phyloP scores from a whole-genome alignment of 2,113 vertebrate genomes.

The Trinectes maculatus region DNA sequence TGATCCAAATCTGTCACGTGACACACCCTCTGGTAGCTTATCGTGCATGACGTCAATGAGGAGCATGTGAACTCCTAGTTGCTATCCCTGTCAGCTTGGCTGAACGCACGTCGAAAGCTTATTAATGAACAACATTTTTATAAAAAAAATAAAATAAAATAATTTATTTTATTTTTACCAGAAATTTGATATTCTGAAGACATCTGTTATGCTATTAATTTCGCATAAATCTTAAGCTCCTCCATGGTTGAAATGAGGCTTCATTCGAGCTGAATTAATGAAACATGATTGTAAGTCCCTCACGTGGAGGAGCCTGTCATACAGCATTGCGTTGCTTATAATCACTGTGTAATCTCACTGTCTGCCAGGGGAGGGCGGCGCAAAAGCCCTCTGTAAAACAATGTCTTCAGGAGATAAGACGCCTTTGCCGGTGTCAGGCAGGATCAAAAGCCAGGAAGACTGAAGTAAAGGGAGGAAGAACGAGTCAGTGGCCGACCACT shows the following conservation, averaged over 20 bases:
- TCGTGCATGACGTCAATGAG: constrained; percentile 82
- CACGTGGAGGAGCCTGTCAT: constrained; percentile 92
- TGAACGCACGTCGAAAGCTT: constrained; percentile 78
- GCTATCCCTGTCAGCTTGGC: constrained; percentile 80
- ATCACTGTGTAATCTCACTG: constrained; percentile 93
- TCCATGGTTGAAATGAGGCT: constrained; percentile 95
- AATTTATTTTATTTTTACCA: constrained; percentile 81
- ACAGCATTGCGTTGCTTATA: constrained; percentile 94
- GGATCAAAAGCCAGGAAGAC: constrained; percentile 87
- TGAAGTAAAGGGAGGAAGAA: constrained; percentile 73
- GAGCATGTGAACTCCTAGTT: constrained; percentile 83
- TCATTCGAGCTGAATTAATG: constrained; percentile 98
- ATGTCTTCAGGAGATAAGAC: constrained; percentile 93
- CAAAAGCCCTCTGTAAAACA: constrained; percentile 88
- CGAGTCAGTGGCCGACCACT: constrained; percentile 84
- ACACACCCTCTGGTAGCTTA: constrained; percentile 87
- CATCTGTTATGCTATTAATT: constrained; percentile 99
- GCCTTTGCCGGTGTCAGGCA: constrained; percentile 85
- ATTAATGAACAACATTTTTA: constrained; percentile 76
- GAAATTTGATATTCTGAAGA: constrained; percentile 91
- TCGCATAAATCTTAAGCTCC: constrained; percentile 99
- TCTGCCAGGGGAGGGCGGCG: constrained; percentile 90
- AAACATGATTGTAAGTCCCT: constrained; percentile 98
- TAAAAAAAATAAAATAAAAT: too few species aligned
- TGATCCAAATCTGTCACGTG: constrained; percentile 92